Evolutionary conservation across 1,140 invertebrate genomes (phyloP), one percentile per base, ranked within the genome.

Genomic region (Anagrus nilaparvatae): DNA sequence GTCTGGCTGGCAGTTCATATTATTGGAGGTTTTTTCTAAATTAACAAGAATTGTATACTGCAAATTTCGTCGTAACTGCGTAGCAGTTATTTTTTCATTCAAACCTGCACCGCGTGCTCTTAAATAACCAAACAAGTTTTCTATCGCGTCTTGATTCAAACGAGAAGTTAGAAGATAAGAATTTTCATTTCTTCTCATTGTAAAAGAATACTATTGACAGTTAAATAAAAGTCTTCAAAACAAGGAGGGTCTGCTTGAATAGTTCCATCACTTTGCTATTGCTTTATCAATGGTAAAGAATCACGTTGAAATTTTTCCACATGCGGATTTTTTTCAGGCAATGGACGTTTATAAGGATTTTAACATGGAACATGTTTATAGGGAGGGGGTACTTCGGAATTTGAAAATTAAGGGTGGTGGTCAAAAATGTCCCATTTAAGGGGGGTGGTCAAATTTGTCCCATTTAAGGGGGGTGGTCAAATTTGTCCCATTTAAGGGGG

Each of bases 91-190:
- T 38, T 50, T 53, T 5, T 38, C 16, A 36, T 46, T 44, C 23
- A 47, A 40, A 5, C 46, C 46, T 0, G 16, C 34, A n/a, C n/a
- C n/a, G 21, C 42, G 42, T 27, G 20, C 41, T 28, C 51, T 42
- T 9, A 50, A 16, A 24, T 47, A 35, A 2, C 36, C 48, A 33
- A 50, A 48, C 6, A 45, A 38, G 44, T 50, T 53, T 43, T 52
- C 46, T 13, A 52, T n/a, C 1, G 44, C 37, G 40, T 52, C 51
- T 29, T 52, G 51, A 49, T 52, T 48, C 30, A 46, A 41, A 12
- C 40, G 30, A 13, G 44, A 44, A 5, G 44, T 48, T 17, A 53
- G 37, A 7, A 50, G 38, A 35, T 50, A 50, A 12, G 21, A 38
- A 1, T 5, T 17, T 30, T 40, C 9, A 52, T 12, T 0, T 40